Base-by-base conservation (phyloP, 2,888 invertebrate species). In the Frankliniella fusca region DNA sequence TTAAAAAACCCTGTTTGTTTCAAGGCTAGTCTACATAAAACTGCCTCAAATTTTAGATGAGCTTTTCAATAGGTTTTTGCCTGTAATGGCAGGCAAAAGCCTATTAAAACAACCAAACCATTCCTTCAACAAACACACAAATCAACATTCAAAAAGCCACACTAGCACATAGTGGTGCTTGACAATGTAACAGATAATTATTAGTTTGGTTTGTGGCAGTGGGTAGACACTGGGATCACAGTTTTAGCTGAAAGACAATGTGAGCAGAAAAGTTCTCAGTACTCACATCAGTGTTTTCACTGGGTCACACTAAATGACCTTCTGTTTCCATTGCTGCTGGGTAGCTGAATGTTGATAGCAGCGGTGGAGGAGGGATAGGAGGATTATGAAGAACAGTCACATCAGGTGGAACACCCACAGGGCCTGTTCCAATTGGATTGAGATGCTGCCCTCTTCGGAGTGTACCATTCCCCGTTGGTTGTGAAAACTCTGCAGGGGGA, bases 401-500 rank as follows among this genome's bases (percentile, higher is more conserved):
- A 82, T 82, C 82, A 18, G 85, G 84, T 61, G 84, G 83, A 79
- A 83, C 84, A 9, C 83, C 82, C 48, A 82, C 81, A 23, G 83
- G 83, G 27, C 85, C 86, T n/a, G 86, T 85, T n/a, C 85, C 85
- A 81, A 85, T 85, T 7, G 86, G 86, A 48, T 85, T 85, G 79
- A 85, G 87, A 89, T 89, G 0, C 89, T 89, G 80, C 84, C 84
- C 83, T 82, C 85, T 83, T 82, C 83, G 76, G 82, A 80, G 70
- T 27, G 83, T 82, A 20, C 82, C 81, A 12, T 50, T 81, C 15
- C 90, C 90, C 8, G 89, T 87, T 0, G 91, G 91, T 84, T 88
- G 89, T 79, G 92, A 92, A 65, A 92, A 92, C 86, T 93, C 93
- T 87, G 92, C 89, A 48, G 93, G 90, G 86, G 94, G 94, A 54